Percentiles rank a stretch among this genome's conserved stretches.
Evolutionary conservation across 2,113 vertebrate species (phyloP).

Genomic region (Nothocercus nigrocapillus): DNA sequence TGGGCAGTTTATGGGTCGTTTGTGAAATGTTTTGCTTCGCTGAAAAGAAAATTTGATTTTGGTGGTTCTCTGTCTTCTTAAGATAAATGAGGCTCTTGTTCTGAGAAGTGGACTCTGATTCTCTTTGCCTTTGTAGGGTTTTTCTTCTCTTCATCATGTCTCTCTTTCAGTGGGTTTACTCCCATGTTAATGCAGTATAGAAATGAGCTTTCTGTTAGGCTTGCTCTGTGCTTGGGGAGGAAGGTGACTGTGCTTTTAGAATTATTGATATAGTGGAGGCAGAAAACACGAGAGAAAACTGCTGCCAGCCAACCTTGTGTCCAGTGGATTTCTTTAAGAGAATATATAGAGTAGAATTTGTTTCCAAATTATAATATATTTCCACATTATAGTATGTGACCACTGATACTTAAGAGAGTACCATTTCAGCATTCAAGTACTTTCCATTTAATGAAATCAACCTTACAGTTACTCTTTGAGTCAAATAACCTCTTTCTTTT

Average conservation of each 20-base stretch:
- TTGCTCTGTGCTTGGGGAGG: not conserved
- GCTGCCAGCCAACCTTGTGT: not conserved
- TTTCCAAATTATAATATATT: not conserved
- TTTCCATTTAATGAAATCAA: conserved; percentile 35
- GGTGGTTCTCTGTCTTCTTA: not conserved
- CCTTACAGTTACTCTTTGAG: conserved; percentile 8
- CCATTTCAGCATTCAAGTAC: conserved; percentile 5
- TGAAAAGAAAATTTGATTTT: conserved; percentile 25
- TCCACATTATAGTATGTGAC: not conserved
- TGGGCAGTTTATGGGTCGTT: conserved; percentile 45
- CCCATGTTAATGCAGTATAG: fast-evolving
- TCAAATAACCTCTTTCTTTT: conserved; percentile 12
- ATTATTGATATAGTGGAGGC: not conserved
- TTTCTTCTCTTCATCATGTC: not conserved
- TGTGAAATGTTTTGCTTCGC: conserved; percentile 46
- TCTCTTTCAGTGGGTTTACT: not conserved
- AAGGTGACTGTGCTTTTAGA: not conserved
- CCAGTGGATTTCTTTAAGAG: not conserved
- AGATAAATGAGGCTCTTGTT: not conserved
- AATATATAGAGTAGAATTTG: not conserved
- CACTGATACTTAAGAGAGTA: not conserved
- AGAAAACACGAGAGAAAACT: not conserved
- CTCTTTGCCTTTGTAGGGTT: not conserved
- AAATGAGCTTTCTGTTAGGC: not conserved
- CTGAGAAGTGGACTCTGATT: not conserved